Evolutionary conservation across 1,140 invertebrate species (phyloP).

Genomic region (Lordiphosa collinella): DNA sequence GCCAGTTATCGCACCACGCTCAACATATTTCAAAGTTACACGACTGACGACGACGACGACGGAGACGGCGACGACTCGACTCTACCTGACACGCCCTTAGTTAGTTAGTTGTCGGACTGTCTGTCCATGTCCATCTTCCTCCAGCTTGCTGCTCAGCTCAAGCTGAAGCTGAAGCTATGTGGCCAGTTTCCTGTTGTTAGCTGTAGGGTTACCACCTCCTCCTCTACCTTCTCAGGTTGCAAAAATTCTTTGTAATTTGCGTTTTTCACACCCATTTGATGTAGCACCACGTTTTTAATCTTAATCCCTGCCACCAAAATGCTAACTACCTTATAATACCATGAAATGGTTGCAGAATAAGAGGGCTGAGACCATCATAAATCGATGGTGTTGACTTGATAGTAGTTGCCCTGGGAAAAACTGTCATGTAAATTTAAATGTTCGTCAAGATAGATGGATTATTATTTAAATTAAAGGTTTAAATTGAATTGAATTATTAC

Average conservation of each 20-base stretch:
- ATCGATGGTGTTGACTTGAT: constrained; percentile 61
- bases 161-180: constrained; percentile 40
- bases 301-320: constrained; percentile 75
- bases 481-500: too few relatives aligned
- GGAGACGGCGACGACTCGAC: constrained; percentile 21
- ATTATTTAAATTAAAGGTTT: too few relatives aligned
- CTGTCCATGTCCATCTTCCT: constrained; percentile 22
- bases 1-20: constrained; percentile 68
- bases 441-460: too few relatives aligned
- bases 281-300: constrained; percentile 70
- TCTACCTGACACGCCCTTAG: constrained; percentile 68
- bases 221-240: constrained; percentile 9
- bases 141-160: constrained; percentile 17
- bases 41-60: constrained; percentile 44
- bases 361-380: constrained; percentile 42
- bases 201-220: constrained; percentile 29
- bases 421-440: not conserved
- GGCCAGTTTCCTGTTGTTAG: constrained; percentile 62
- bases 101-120: constrained; percentile 58
- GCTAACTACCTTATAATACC: constrained; percentile 63
- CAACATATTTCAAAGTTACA: constrained; percentile 75
- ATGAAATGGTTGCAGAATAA: not conserved
- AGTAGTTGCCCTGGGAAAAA: constrained; percentile 20
- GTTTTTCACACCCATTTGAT: constrained; percentile 76
- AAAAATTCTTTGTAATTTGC: constrained; percentile 74